Evolutionary conservation across 2,888 invertebrate species (phyloP), one percentile per base, ranked within the genome.

Genomic region (Synergus laeviventris): DNA sequence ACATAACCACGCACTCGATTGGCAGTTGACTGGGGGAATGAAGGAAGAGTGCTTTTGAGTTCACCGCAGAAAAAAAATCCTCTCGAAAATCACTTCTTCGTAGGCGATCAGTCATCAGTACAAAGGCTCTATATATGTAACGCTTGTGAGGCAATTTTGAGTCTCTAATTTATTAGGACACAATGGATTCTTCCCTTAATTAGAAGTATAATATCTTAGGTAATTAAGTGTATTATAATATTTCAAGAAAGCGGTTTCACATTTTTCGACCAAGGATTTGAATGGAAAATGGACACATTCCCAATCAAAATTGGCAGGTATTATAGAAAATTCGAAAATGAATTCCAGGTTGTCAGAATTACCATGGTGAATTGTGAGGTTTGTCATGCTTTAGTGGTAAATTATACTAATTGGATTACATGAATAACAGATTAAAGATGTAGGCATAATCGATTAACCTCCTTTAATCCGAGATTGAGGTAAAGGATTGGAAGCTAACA

Each of bases 31-130:
- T 49, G 49, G 49, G 42, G 42, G 42, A 45, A 45, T 45, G 42
- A 16, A 45, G 42, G 42, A n/a, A 49, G 49, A 21, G 39, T 8
- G 74, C 66, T n/a, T 75, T 75, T 75, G 66, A 66, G 31, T 42
- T 75, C 31, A 12, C 66, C 75, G 66, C 66, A 21, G 38, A 66
- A 16, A 66, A 64, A 54, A n/a, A 49, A n/a, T n/a, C 24, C 39
- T 21, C 54, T 8, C 18, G 38, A 54, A 21, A 49, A 49, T 54
- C 62, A 36, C 16, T 38, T 59, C 42, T 18, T 31, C 18, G 31
- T 49, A 36, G n/a, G 49, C 16, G 45, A 49, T 49, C 49, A 49
- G 8, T 49, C 49, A 49, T 9, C 49, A 9, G 49, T 18, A 49
- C n/a, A 49, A 49, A n/a, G 49, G 7, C n/a, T 49, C 49, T 49